Conservation (phyloP, 1,140 invertebrate species). For the Tetramorium parvispinum region DNA sequence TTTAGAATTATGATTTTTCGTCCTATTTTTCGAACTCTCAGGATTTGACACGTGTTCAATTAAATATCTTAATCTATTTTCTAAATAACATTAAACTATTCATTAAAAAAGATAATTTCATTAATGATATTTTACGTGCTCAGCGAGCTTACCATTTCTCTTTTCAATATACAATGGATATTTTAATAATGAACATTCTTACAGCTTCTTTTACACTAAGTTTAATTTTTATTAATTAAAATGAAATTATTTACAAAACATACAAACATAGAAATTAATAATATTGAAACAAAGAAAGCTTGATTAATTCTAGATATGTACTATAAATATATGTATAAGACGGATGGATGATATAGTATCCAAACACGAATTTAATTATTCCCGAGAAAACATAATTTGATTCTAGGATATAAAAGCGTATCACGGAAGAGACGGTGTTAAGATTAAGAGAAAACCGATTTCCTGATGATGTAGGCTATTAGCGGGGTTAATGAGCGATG, state of each 20-base stretch:
- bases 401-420: slow-evolving; percentile 16
- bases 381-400: slow-evolving; percentile 20
- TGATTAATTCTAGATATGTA: not conserved
- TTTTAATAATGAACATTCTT: not conserved
- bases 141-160: not conserved
- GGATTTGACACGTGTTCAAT: not conserved
- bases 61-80: not conserved
- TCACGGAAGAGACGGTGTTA: slow-evolving; percentile 20
- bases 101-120: not conserved
- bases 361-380: slow-evolving; percentile 25
- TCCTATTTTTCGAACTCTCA: not conserved
- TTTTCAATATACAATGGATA: not conserved
- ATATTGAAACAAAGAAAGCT: not conserved
- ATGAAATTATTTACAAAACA: not conserved
- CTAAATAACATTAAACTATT: not conserved
- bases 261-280: not conserved
- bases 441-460: slow-evolving; percentile 48
- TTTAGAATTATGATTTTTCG: not conserved
- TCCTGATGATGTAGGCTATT: slow-evolving; percentile 44
- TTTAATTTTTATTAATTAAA: slow-evolving; percentile 8
- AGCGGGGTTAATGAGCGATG: slow-evolving; percentile 54
- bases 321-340: not conserved
- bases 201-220: not conserved
- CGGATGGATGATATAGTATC: not conserved
- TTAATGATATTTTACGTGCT: not conserved